phyloP scores from a whole-genome alignment of 2,888 invertebrate genomes.

The Anthrax anthrax region DNA sequence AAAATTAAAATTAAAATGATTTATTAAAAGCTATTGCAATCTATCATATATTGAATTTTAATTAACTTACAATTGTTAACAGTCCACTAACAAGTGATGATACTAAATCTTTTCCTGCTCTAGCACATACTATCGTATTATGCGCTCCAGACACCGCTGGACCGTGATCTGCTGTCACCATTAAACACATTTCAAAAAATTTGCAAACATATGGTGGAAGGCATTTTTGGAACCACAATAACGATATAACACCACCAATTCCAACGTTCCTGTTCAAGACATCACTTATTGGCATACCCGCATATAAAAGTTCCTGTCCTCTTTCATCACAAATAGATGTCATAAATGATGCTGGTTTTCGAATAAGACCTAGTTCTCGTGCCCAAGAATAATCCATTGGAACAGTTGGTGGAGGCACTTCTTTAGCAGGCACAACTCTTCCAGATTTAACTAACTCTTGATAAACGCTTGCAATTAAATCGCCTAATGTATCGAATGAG shows the following conservation, averaged over 20 bases:
- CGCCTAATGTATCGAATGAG: slow-evolving; percentile 85
- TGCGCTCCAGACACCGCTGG: slow-evolving; percentile 98
- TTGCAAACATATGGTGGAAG: slow-evolving; percentile 87
- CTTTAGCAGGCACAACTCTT: slow-evolving; percentile 71
- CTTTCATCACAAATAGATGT: slow-evolving; percentile 98
- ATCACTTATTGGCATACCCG: slow-evolving; percentile 79
- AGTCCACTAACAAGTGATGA: slow-evolving; percentile 92
- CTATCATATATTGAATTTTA: neutral
- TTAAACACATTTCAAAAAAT: slow-evolving; percentile 97
- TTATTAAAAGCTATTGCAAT: neutral
- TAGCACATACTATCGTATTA: slow-evolving; percentile 94
- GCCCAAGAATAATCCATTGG: slow-evolving; percentile 99
- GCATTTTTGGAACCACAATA: slow-evolving; percentile 97
- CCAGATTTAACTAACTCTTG: slow-evolving; percentile 63
- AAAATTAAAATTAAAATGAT: neutral
- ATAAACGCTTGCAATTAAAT: slow-evolving; percentile 61
- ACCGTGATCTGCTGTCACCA: slow-evolving; percentile 98
- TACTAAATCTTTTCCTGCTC: slow-evolving; percentile 94
- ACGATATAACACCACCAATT: slow-evolving; percentile 91
- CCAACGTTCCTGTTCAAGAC: slow-evolving; percentile 91
- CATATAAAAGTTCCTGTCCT: slow-evolving; percentile 92
- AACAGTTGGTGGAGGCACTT: slow-evolving; percentile 96
- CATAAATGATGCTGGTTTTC: slow-evolving; percentile 99
- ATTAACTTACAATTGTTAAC: slow-evolving; percentile 75
- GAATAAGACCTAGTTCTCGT: slow-evolving; percentile 84